These are phyloP conservation scores for Cinara cedri DNA, from an alignment of 2,888 invertebrate species.

Conservation along the genomic window DNA sequence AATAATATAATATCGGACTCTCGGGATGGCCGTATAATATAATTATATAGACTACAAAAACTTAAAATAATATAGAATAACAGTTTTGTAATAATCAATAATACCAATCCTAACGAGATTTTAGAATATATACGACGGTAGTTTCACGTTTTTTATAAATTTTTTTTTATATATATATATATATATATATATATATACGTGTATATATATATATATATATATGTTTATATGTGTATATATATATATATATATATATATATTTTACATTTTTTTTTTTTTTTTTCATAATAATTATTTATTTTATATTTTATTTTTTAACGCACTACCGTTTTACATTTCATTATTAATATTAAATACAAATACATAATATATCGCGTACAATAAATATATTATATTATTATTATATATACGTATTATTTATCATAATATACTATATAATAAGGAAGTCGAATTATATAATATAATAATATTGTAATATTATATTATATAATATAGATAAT, in stretches of 20 bases:
- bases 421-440: too few relatives aligned
- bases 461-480: constrained; percentile 28
- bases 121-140: constrained; percentile 57
- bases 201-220: not conserved
- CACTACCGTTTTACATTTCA: constrained; percentile 31
- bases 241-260: constrained; percentile 2
- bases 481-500: constrained; percentile 33
- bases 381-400: not conserved
- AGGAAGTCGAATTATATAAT: constrained; percentile 54
- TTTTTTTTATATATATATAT: constrained; percentile 2
- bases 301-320: constrained; percentile 9
- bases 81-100: constrained; percentile 39
- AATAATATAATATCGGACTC: constrained; percentile 18
- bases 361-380: not conserved
- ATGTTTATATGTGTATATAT: too few relatives aligned
- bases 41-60: constrained; percentile 52
- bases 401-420: too few relatives aligned
- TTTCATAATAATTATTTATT: constrained; percentile 5
- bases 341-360: constrained; percentile 21
- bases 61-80: constrained; percentile 44
- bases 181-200: not conserved
- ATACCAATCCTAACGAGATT: constrained; percentile 47
- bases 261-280: constrained; percentile 4
- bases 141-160: constrained; percentile 33
- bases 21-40: constrained; percentile 26